Base-by-base conservation (phyloP, 2,113 vertebrate genomes). In the Nothobranchius furzeri region DNA sequence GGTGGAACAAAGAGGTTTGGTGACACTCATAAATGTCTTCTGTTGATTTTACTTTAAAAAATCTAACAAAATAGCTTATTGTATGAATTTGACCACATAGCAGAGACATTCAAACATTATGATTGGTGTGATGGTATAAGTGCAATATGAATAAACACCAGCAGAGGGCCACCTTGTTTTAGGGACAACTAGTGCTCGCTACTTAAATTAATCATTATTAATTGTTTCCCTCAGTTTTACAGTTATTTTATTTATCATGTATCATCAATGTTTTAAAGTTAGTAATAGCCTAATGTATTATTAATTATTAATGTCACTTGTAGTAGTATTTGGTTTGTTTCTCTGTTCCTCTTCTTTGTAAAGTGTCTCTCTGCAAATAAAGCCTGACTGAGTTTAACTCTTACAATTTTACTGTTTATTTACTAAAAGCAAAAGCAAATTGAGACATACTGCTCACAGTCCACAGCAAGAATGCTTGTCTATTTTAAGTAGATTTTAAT, bases 141-240 rank as follows among this genome's bases (percentile, higher is more conserved):
- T 83, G 76, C 62, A 78, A 57, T 83, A 43, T 10, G 7, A 59
- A 66, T 17, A 11, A 6, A n/a, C 1, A 64, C 81, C 90, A 91
- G 81, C 53, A 87, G 91, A 85, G 82, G 88, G 85, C 70, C 64
- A 58, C 60, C 85, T 58, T 70, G 46, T 35, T 30, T 6, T 43
- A 59, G 42, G 7, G 30, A 78, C 78, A 7, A 15, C 30, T 50
- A 17, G 2, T 47, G 14, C 15, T n/a, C 14, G n/a, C 47, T 48
- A 2, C 14, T 48, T 48, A 15, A 48, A 48, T n/a, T 6, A 7
- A n/a, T n/a, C 7, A n/a, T 1, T 48, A 48, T 9, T 7, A 53
- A 24, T 24, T 2, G 20, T 10, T 53, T 13, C 0, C 12, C 25
- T 2, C 3, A 35, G 12, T 54, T 54, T 14, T 7, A 30, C 12